Evolutionary conservation across 2,113 vertebrate genomes (phyloP), one percentile per base, ranked within the genome.

Genomic region (Nyctereutes procyonoides): DNA sequence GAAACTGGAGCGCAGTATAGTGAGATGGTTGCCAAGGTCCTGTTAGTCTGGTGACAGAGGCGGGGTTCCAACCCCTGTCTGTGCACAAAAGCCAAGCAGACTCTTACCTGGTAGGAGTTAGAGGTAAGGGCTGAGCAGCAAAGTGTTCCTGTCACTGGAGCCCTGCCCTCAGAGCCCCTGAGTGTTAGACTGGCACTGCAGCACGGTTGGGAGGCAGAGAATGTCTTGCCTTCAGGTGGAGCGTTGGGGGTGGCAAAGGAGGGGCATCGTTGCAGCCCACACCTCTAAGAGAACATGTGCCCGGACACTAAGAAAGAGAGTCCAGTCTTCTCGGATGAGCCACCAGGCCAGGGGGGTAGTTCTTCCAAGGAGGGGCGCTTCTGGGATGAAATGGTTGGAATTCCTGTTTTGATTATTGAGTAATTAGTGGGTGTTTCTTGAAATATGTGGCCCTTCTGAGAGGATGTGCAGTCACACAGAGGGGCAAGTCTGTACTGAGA

Each of bases 151-250:
- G 13, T 26, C 0, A 0, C 3, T 10, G 22, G 38, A 14, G 3
- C 38, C 71, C 38, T 43, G 38, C 71, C 20, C 8, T 0, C 0
- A 28, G 91, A 19, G 91, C 63, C 9, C 80, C 20, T 1, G 24
- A 1, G 2, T 2, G 60, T 24, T 5, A 1, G 24, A 12, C 3
- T 6, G n/a, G 22, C 16, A 0, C 5, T 2, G 19, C 15, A 53
- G 24, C 48, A 28, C 1, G 0, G 28, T 8, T 19, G 74, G 48
- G 43, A 16, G 77, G 30, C 15, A 5, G 24, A 60, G 7, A 7
- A 8, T 51, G 43, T 7, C 35, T 35, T n/a, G 24, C 26, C n/a
- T n/a, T 20, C 0, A 0, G 13, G 14, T 13, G 2, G 14, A 0
- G 2, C 1, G 9, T 67, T 79, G 43, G n/a, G n/a, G 80, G 60